Conservation (phyloP, 2,113 vertebrate genomes). For the Dolichallabes microphthalmus region DNA sequence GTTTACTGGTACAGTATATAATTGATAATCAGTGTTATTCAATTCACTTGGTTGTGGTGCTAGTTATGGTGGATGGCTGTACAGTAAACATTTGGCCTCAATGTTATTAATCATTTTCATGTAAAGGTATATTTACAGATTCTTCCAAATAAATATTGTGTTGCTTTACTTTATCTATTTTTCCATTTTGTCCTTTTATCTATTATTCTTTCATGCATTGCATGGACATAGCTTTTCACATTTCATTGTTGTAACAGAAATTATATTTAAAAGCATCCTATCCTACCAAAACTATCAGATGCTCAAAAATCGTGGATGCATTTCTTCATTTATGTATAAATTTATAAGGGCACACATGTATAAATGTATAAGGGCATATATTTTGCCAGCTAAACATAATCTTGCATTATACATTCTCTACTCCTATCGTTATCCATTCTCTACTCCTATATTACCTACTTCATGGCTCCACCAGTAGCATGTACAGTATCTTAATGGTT, state of each 20-base stretch:
- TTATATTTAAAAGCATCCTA: neutral
- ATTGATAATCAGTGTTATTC: too few relatives aligned
- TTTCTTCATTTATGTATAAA: neutral
- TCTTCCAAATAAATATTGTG: neutral
- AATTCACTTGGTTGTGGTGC: too few relatives aligned
- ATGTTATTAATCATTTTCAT: neutral
- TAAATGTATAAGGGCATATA: too few relatives aligned
- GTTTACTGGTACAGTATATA: too few relatives aligned
- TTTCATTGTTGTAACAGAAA: neutral
- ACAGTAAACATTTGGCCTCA: neutral
- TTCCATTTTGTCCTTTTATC: neutral
- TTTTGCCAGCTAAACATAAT: neutral
- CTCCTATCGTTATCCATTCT: neutral
- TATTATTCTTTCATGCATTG: neutral
- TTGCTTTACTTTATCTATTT: neutral
- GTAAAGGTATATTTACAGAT: neutral
- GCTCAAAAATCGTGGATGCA: neutral
- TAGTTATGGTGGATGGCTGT: too few relatives aligned
- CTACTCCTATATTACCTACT: neutral
- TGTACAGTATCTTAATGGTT: neutral
- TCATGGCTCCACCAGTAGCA: neutral
- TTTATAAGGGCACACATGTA: neutral
- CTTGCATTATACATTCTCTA: neutral
- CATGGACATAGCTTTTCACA: neutral
- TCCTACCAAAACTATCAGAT: too few relatives aligned